phyloP scores from a whole-genome alignment of 2,113 vertebrate genomes.

The Mesocricetus auratus region DNA sequence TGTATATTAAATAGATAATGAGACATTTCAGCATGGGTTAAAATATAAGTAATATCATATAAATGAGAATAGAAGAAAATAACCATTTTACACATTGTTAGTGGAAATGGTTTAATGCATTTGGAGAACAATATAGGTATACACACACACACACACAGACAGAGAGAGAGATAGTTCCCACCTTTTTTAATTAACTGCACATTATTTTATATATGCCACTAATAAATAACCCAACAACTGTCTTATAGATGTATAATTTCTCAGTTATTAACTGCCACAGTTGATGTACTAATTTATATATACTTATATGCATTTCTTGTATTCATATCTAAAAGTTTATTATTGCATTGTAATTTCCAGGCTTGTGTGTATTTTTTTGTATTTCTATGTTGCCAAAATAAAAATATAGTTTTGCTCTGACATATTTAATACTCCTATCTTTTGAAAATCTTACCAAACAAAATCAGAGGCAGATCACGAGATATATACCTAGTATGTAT shows the following conservation, averaged over 20 bases:
- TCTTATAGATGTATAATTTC: not conserved
- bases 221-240: no score
- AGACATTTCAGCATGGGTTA: not conserved
- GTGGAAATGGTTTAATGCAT: not conserved
- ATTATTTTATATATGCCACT: not conserved
- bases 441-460: not conserved
- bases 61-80: not conserved
- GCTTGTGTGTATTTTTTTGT: not conserved
- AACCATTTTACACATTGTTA: not conserved
- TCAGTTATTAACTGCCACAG: not conserved
- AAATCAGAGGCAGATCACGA: no score
- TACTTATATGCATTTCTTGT: not conserved
- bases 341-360: not conserved
- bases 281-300: not conserved
- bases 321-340: not conserved
- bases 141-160: not conserved
- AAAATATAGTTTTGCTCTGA: not conserved
- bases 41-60: not conserved
- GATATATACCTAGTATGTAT: not conserved
- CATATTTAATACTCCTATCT: not conserved
- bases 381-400: not conserved
- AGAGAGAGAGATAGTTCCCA: no score
- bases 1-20: conserved; percentile 65
- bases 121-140: not conserved
- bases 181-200: not conserved